phyloP scores from a whole-genome alignment of 1,140 invertebrate genomes.

The Pinna nobilis region DNA sequence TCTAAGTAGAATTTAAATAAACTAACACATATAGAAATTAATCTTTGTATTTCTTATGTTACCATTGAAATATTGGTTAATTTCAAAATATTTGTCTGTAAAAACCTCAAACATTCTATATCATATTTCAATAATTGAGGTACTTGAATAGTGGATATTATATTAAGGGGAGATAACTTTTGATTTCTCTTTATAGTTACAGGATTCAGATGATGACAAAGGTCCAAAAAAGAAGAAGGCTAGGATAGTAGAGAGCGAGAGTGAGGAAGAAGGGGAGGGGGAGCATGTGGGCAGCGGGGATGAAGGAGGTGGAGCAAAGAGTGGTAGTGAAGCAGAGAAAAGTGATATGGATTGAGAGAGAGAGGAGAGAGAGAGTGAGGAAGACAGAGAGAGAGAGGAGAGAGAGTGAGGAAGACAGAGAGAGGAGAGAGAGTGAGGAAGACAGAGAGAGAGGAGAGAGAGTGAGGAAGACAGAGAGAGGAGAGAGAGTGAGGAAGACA shows the following conservation, averaged over 20 bases:
- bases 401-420: no score
- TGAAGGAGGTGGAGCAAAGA: conserved; percentile 2
- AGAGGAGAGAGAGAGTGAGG: no score
- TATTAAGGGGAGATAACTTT: no score
- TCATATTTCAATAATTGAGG: background rate
- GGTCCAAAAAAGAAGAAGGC: conserved; percentile 71
- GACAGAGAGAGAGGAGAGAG: no score
- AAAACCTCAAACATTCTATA: background rate
- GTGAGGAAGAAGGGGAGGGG: conserved; percentile 60
- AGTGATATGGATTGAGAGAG: conserved; percentile 34
- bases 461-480: no score
- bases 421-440: no score
- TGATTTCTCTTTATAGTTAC: conserved; percentile 18
- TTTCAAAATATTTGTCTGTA: background rate
- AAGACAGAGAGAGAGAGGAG: no score
- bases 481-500: no score
- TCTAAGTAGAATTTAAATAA: no score
- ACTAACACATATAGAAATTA: no score
- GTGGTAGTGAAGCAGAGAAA: background rate
- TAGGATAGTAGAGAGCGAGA: conserved; percentile 70
- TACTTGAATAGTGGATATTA: no score
- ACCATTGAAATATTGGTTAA: background rate
- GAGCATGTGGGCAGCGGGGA: conserved; percentile 18
- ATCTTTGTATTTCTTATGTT: no score
- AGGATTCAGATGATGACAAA: conserved; percentile 74